Conservation (phyloP, 2,888 invertebrate species). For the Habrosyne pyritoides region DNA sequence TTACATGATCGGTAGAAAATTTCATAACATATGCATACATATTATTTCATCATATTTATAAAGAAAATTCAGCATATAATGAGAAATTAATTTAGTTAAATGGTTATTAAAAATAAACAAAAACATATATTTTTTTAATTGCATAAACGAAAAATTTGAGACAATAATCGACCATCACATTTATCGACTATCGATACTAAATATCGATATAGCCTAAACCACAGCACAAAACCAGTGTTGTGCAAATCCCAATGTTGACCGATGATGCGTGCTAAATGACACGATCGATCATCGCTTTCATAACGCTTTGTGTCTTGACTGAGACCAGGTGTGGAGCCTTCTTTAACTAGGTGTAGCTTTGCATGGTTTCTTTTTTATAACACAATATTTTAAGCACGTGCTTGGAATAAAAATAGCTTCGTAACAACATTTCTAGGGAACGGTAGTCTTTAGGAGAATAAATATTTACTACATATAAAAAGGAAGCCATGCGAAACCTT, state of each 20-base stretch:
- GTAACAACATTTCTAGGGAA: neutral
- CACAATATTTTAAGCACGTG: slow-evolving; percentile 9
- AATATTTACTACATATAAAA: neutral
- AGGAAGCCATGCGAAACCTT: neutral
- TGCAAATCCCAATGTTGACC: slow-evolving; percentile 73
- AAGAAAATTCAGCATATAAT: too few relatives aligned
- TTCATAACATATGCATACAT: too few relatives aligned
- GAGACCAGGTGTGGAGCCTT: slow-evolving; percentile 19
- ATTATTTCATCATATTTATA: too few relatives aligned
- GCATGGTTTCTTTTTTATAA: slow-evolving; percentile 13
- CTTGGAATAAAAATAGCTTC: neutral
- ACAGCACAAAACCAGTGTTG: slow-evolving; percentile 50
- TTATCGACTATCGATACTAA: slow-evolving; percentile 17
- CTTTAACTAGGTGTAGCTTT: slow-evolving; percentile 61
- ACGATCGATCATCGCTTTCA: slow-evolving; percentile 69
- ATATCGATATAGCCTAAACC: slow-evolving; percentile 13
- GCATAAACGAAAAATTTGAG: too few relatives aligned
- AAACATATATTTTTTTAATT: too few relatives aligned
- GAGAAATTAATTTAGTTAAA: too few relatives aligned
- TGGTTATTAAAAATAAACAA: too few relatives aligned
- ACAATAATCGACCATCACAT: slow-evolving; percentile 17
- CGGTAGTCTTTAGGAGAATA: too few relatives aligned
- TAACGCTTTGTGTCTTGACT: slow-evolving; percentile 42
- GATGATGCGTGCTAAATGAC: slow-evolving; percentile 74
- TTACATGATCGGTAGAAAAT: too few relatives aligned